Conservation (phyloP, 2,113 vertebrate genomes). For the Vidua macroura region DNA sequence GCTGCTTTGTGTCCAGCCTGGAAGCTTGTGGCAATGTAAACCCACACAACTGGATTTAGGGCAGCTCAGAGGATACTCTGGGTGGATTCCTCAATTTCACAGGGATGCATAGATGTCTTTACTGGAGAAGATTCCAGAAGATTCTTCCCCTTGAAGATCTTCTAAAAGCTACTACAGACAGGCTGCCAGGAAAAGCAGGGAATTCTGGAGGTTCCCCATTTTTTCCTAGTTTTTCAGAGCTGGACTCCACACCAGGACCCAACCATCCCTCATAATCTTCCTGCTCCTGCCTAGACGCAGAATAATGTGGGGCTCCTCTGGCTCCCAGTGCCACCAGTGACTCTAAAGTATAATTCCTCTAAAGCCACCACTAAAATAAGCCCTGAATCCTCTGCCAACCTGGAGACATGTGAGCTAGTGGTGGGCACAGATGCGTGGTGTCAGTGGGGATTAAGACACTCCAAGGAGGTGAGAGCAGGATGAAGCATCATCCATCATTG, state of each 20-base stretch:
- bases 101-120: neutral
- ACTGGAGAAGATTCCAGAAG: neutral
- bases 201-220: neutral
- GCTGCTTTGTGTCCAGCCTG: neutral
- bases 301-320: neutral
- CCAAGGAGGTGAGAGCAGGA: neutral
- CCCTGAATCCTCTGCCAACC: neutral
- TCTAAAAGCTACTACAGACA: neutral
- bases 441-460: neutral
- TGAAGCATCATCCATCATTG: neutral
- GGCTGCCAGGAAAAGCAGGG: neutral
- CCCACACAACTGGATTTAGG: neutral
- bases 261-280: neutral
- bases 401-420: neutral
- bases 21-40: neutral
- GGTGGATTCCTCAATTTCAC: neutral
- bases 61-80: neutral
- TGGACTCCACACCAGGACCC: neutral
- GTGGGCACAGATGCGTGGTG: neutral
- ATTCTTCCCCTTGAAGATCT: neutral
- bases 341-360: neutral
- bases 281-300: neutral
- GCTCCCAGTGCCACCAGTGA: neutral
- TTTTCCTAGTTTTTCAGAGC: neutral
- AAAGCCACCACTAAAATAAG: neutral